These are phyloP conservation scores for Keiferia lycopersicella DNA, from an alignment of 2,888 invertebrate species.

Conservation along the genomic window DNA sequence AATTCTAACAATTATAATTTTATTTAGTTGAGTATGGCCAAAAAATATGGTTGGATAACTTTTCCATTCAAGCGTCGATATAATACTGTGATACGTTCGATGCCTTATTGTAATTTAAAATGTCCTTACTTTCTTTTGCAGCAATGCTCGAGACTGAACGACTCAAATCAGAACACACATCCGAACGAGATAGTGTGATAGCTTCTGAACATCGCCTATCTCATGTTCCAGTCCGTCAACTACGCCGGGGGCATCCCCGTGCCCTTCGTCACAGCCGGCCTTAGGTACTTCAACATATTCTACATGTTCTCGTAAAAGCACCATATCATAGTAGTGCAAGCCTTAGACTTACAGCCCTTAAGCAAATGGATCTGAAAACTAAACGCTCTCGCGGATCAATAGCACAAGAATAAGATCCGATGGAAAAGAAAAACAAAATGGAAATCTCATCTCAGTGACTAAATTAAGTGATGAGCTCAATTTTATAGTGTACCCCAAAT, in stretches of 20 bases:
- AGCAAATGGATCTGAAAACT: not conserved
- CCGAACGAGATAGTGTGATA: constrained; percentile 93
- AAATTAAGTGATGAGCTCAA: constrained; percentile 47
- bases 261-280: constrained; percentile 70
- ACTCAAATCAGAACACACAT: constrained; percentile 91
- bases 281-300: constrained; percentile 70
- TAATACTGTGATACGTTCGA: not conserved
- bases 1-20: too few relatives aligned
- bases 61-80: too few relatives aligned
- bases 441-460: not conserved
- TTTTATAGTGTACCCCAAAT: constrained; percentile 49
- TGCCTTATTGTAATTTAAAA: too few relatives aligned
- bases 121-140: constrained; percentile 69
- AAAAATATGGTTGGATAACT: too few relatives aligned
- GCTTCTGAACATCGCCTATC: constrained; percentile 85
- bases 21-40: too few relatives aligned
- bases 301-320: constrained; percentile 65
- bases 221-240: constrained; percentile 84
- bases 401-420: constrained; percentile 7
- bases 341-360: not conserved
- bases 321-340: not conserved
- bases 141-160: constrained; percentile 91
- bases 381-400: not conserved
- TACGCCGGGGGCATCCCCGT: constrained; percentile 75
- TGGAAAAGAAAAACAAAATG: not conserved